phyloP scores from a whole-genome alignment of 1,140 invertebrate genomes.

The Brevipalpus yothersi region DNA sequence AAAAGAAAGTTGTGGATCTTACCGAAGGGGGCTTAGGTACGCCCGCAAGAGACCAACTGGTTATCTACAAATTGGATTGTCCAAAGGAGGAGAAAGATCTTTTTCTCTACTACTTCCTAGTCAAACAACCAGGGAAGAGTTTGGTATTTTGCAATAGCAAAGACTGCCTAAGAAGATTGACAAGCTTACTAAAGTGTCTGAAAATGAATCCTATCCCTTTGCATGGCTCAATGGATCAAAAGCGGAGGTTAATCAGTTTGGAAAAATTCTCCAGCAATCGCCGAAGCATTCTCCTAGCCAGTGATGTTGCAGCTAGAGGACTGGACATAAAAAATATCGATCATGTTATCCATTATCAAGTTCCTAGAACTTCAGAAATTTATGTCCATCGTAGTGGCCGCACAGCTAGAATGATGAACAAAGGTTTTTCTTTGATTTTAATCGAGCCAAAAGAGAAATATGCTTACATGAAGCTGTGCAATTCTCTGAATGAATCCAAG shows the following conservation, averaged over 20 bases:
- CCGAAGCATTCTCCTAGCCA: conserved; percentile 61
- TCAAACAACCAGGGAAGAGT: conserved; percentile 56
- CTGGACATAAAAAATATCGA: conserved; percentile 81
- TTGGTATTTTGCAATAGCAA: conserved; percentile 96
- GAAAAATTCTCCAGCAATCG: conserved; percentile 53
- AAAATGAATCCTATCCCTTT: conserved; percentile 51
- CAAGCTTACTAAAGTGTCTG: conserved; percentile 52
- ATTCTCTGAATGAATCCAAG: conserved; percentile 29
- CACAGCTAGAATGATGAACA: conserved; percentile 63
- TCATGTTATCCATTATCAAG: conserved; percentile 93
- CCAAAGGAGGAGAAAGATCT: conserved; percentile 38
- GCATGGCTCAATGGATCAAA: conserved; percentile 85
- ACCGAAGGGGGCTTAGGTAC: conserved; percentile 29
- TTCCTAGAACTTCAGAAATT: conserved; percentile 74
- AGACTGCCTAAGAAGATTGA: conserved; percentile 58
- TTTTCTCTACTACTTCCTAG: conserved; percentile 76
- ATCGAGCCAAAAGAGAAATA: conserved; percentile 63
- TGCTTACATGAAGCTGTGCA: conserved; percentile 45
- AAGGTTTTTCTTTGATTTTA: conserved; percentile 72
- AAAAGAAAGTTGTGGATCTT: conserved; percentile 80
- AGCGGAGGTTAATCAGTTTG: conserved; percentile 75
- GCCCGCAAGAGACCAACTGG: conserved; percentile 19
- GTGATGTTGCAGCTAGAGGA: conserved; percentile 88
- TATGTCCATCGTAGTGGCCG: conserved; percentile 91
- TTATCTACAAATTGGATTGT: conserved; percentile 25